Conservation (phyloP, 1,140 invertebrate genomes). For the Melanaphis sacchari region DNA sequence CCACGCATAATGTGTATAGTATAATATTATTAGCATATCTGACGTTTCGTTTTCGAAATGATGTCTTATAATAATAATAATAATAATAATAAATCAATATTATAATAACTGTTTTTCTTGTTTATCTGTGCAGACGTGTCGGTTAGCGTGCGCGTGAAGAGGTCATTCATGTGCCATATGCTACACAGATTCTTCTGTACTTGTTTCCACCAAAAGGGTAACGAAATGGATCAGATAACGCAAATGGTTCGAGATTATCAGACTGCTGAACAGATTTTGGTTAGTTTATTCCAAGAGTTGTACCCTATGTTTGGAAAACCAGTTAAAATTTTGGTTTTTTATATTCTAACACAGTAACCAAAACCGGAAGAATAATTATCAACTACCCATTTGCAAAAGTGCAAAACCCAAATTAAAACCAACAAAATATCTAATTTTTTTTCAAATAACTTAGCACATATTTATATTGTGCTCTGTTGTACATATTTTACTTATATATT, state of each 20-base stretch:
- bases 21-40: neutral
- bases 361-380: neutral
- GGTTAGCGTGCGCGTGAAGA: constrained; percentile 71
- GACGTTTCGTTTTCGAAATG: neutral
- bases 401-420: too few species aligned
- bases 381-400: neutral
- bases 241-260: constrained; percentile 71
- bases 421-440: too few species aligned
- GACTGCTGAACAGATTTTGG: constrained; percentile 69
- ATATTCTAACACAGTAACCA: neutral
- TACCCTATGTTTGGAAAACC: neutral
- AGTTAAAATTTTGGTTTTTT: neutral
- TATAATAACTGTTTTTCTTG: neutral
- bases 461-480: neutral
- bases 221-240: constrained; percentile 67
- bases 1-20: neutral
- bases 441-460: too few species aligned
- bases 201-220: constrained; percentile 73
- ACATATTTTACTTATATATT: neutral
- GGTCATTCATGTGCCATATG: constrained; percentile 73
- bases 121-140: constrained; percentile 70
- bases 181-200: constrained; percentile 75
- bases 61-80: neutral
- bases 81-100: neutral
- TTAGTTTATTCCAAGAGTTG: constrained; percentile 63